phyloP scores from a whole-genome alignment of 2,797 vertebrate genomes.

The Enteromius viviparus region DNA sequence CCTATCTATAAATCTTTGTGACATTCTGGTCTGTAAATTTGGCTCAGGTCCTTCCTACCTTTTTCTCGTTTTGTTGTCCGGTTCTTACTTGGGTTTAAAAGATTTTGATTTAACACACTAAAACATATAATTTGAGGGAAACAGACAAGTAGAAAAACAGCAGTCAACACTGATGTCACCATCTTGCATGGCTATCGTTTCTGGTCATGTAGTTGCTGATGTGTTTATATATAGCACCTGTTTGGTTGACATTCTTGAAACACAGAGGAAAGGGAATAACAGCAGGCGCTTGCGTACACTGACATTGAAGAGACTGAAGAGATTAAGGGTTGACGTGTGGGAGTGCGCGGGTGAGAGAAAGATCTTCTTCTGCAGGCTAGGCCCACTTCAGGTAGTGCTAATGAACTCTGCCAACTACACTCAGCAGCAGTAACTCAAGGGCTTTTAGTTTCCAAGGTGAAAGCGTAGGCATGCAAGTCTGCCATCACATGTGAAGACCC shows the following conservation, averaged over 20 bases:
- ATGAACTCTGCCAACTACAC: constrained; percentile 46
- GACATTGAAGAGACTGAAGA: constrained; percentile 29
- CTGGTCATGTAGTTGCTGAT: neutral
- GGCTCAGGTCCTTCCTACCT: neutral
- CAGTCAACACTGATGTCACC: neutral
- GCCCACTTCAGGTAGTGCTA: constrained; percentile 37
- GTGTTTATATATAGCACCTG: neutral
- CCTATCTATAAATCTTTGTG: no score
- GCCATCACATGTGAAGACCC: constrained; percentile 18
- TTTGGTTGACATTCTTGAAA: constrained; percentile 17
- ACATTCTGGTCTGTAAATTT: neutral
- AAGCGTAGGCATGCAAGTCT: constrained; percentile 31
- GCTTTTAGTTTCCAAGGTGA: constrained; percentile 49
- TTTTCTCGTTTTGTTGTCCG: neutral
- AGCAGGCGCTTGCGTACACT: constrained; percentile 2
- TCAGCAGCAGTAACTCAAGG: constrained; percentile 16
- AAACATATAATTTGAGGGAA: neutral
- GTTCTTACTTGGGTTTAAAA: neutral
- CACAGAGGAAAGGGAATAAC: constrained; percentile 3
- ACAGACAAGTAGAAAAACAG: constrained; percentile 1
- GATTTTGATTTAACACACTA: neutral
- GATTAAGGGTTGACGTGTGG: constrained; percentile 39
- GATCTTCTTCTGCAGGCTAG: constrained; percentile 24
- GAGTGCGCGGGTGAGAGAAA: constrained; percentile 18
- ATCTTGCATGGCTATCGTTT: constrained; percentile 17